Conservation (phyloP, 2,888 invertebrate species). For the Drosophila pseudotalamancana region DNA sequence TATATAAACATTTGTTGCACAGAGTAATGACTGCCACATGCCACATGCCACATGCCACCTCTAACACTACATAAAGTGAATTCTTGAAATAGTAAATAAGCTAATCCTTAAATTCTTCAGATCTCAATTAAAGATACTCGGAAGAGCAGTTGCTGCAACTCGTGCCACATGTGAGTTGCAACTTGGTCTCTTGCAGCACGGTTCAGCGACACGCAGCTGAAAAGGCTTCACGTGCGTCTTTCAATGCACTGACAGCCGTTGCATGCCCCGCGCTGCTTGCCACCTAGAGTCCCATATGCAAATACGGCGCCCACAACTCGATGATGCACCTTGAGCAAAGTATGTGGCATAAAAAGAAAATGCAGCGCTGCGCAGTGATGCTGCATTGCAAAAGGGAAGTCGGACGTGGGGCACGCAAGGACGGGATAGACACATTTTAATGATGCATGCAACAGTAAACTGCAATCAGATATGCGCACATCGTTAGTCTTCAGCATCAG, state of each 20-base stretch:
- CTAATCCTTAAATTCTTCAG: conserved; percentile 16
- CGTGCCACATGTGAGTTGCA: conserved; percentile 4
- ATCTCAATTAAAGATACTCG: conserved; percentile 21
- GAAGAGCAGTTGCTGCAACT: background rate
- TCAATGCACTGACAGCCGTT: conserved; percentile 44
- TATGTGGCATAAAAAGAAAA: conserved; percentile 70
- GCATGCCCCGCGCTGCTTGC: background rate
- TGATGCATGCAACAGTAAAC: conserved; percentile 81
- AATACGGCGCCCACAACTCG: conserved; percentile 64
- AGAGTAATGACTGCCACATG: too few species aligned
- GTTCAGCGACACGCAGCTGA: conserved; percentile 70
- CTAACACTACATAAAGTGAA: conserved; percentile 5
- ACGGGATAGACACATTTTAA: conserved; percentile 79
- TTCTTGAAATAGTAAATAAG: conserved; percentile 1
- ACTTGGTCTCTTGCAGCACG: conserved; percentile 15
- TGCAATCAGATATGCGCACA: conserved; percentile 79
- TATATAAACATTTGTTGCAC: too few species aligned
- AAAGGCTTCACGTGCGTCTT: conserved; percentile 65
- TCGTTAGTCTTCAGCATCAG: conserved; percentile 77
- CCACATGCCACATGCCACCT: too few species aligned
- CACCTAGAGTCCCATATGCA: conserved; percentile 55
- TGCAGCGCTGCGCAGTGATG: conserved; percentile 53
- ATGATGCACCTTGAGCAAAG: conserved; percentile 73
- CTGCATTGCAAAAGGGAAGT: conserved; percentile 16
- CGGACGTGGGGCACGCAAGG: conserved; percentile 24